Conservation (phyloP, 2,888 invertebrate species). For the Torymus texanus region DNA sequence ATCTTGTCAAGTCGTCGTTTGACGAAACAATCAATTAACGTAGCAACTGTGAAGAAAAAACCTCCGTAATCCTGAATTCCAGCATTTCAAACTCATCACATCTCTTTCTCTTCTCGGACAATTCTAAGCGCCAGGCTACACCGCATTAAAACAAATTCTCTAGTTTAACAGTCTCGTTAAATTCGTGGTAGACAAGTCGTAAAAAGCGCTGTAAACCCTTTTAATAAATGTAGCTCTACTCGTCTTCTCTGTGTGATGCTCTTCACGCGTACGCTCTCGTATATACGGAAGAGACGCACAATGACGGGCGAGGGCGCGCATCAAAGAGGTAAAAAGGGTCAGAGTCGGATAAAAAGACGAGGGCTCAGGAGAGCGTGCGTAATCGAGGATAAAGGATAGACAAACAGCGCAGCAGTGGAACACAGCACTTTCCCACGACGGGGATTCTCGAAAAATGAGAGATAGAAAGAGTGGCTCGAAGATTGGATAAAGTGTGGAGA, state of each 20-base stretch:
- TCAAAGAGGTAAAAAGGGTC: constrained; percentile 8
- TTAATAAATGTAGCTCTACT: constrained; percentile 31
- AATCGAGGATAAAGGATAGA: constrained; percentile 39
- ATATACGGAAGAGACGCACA: constrained; percentile 1
- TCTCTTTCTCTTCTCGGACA: not conserved
- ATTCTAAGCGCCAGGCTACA: constrained; percentile 29
- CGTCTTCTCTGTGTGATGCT: constrained; percentile 11
- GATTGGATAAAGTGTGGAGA: too few relatives aligned
- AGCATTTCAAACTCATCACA: not conserved
- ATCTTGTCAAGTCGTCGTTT: constrained; percentile 10
- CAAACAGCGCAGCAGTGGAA: constrained; percentile 24
- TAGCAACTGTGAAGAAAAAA: constrained; percentile 8
- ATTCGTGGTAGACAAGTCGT: constrained; percentile 46
- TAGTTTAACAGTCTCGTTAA: constrained; percentile 45
- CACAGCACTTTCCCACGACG: constrained; percentile 41
- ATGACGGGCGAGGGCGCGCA: constrained; percentile 1
- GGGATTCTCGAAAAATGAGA: constrained; percentile 8
- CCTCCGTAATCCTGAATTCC: constrained; percentile 18
- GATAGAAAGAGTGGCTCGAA: not conserved
- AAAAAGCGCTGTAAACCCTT: constrained; percentile 42
- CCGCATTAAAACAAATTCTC: constrained; percentile 49
- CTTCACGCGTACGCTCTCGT: not conserved
- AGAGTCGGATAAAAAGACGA: constrained; percentile 5
- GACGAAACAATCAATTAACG: constrained; percentile 14
- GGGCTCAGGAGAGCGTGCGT: constrained; percentile 10